phyloP scores from a whole-genome alignment of 1,140 invertebrate species.

The Pachypsylla venusta region DNA sequence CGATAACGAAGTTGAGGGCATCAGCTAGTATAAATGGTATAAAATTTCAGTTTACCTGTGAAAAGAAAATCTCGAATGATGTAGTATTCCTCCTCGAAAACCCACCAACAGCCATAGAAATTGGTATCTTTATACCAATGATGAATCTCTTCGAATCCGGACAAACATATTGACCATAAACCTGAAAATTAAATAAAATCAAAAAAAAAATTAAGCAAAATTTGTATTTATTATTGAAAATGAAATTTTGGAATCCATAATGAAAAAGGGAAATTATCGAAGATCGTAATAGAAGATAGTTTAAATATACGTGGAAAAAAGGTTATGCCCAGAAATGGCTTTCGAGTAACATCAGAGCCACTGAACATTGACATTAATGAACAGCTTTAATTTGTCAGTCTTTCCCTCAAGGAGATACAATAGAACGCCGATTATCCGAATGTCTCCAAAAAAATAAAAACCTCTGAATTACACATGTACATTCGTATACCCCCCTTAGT shows the following conservation, averaged over 20 bases:
- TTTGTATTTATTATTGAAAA: background rate
- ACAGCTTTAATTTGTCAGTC: no score
- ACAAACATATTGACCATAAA: conserved; percentile 85
- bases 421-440: no score
- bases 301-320: conserved; percentile 4
- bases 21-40: no score
- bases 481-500: no score
- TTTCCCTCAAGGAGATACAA: no score
- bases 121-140: conserved; percentile 64
- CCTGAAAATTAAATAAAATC: conserved; percentile 41
- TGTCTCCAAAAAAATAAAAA: no score
- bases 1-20: no score
- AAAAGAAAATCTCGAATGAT: conserved; percentile 69
- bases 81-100: conserved; percentile 85
- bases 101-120: conserved; percentile 77
- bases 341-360: no score
- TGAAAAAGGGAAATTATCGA: background rate
- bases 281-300: background rate
- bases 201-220: no score
- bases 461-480: no score
- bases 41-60: conserved; percentile 31
- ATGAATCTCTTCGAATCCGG: conserved; percentile 60
- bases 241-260: background rate
- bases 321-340: no score
- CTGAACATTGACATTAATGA: no score